These are phyloP conservation scores for Melitaea athalia DNA, from an alignment of 2,888 invertebrate genomes.

Conservation along the genomic window DNA sequence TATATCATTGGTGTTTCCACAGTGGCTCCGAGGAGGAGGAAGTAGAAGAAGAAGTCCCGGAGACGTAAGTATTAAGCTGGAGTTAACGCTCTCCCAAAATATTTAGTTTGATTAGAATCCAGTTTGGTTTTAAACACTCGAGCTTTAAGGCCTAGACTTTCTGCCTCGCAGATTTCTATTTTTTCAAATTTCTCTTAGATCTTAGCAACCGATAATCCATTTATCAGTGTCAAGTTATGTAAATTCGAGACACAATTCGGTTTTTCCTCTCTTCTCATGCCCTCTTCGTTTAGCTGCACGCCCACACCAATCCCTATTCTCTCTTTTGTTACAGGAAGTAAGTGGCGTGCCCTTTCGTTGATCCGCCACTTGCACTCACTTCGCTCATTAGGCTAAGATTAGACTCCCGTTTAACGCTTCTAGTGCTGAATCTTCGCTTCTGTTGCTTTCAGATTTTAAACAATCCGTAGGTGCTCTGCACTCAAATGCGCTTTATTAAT, in stretches of 20 bases:
- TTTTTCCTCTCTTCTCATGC: slow-evolving; percentile 49
- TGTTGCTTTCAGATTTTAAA: slow-evolving; percentile 67
- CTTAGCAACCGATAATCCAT: slow-evolving; percentile 27
- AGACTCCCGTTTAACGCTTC: slow-evolving; percentile 69
- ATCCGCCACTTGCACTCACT: slow-evolving; percentile 72
- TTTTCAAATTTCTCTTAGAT: slow-evolving; percentile 48
- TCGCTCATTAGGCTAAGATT: slow-evolving; percentile 73
- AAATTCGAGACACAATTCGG: slow-evolving; percentile 31
- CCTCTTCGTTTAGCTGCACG: slow-evolving; percentile 69
- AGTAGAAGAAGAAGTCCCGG: slow-evolving; percentile 89
- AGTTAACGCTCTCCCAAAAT: slow-evolving; percentile 34
- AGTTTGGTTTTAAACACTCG: slow-evolving; percentile 70
- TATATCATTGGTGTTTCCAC: slow-evolving; percentile 55
- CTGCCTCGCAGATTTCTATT: slow-evolving; percentile 60
- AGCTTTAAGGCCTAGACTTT: slow-evolving; percentile 73
- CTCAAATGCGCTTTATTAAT: slow-evolving; percentile 36
- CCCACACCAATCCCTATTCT: slow-evolving; percentile 74
- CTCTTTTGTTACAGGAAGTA: slow-evolving; percentile 83
- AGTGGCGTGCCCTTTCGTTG: slow-evolving; percentile 80
- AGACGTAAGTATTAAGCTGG: slow-evolving; percentile 84
- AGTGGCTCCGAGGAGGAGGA: slow-evolving; percentile 88
- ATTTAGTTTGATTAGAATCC: slow-evolving; percentile 59
- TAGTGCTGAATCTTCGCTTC: slow-evolving; percentile 69
- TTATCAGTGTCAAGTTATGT: slow-evolving; percentile 30
- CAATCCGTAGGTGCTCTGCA: slow-evolving; percentile 34